Evolutionary conservation across 2,888 invertebrate genomes (phyloP), one percentile per base, ranked within the genome.

Genomic region (Diadegma fenestrale): DNA sequence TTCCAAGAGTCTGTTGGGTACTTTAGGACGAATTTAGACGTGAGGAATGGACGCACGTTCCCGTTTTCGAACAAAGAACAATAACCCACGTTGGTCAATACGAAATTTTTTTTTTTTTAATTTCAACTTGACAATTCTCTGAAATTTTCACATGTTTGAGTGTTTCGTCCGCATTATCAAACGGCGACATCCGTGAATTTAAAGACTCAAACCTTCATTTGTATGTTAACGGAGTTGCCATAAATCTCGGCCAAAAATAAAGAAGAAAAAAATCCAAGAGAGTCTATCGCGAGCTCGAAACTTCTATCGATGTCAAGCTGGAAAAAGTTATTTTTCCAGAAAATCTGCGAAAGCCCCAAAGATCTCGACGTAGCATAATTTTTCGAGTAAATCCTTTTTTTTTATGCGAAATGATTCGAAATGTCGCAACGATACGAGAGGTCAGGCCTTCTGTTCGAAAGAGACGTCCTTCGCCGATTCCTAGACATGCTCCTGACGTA

Each of bases 381-480:
- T 10, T 51, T 75, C 80, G n/a, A 58, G 43, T 68, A 26, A 10
- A 22, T 37, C 6, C 19, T 71, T 33, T 63, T 73, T 41, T 37
- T 54, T n/a, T 43, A 45, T 71, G 43, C 76, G 51, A 76, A 81
- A 51, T 77, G 71, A 76, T 76, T 64, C 64, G 51, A 58, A 76
- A 54, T 54, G 51, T 54, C 22, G 41, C 68, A 54, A 22, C 10
- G 54, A 10, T 30, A 33, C 37, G 26, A 64, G 54, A 48, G 61
- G 79, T 58, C 73, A 61, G 43, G n/a, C 51, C 71, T 77, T 77
- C 78, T 19, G 71, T 51, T 68, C 72, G 68, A 80, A 61, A 61
- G 19, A 80, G 68, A 77, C 66, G 77, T 84, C 84, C 84, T 80
- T 84, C 72, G 72, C 33, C 84, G 66, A 84, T 84, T 84, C 84